Evolutionary conservation across 2,888 invertebrate species (phyloP), one percentile per base, ranked within the genome.

Genomic region (Mythimna lalbum): DNA sequence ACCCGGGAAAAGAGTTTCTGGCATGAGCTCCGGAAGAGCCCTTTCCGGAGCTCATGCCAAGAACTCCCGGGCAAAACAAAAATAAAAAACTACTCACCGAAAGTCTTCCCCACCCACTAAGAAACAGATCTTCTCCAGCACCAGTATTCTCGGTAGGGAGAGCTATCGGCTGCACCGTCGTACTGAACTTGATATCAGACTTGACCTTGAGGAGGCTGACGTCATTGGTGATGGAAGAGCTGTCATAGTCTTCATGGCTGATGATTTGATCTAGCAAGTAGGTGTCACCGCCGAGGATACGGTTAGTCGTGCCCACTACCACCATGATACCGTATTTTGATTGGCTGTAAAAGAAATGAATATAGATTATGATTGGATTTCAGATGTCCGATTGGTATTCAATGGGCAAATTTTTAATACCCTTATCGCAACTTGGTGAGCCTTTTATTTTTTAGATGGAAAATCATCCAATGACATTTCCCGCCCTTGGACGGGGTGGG

Each of bases 51-150:
- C 27, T 27, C 27, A 27, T 27, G 27, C 27, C 27, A 27, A 4
- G 4, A 27, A 27, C 27, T 27, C 27, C 3, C 27, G 4, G 27
- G 27, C 27, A 27, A 27, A 27, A 23, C 52, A 14, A 27, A 53
- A 23, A 23, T n/a, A 52, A 10, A 12, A 33, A 56, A 5, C 2
- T 33, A 82, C 93, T 93, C 80, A 96, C 95, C 21, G 94, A 93
- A 39, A 91, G 86, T 56, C 93, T 90, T 4, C 96, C 96, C 96
- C 96, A 96, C 12, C 96, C 96, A 21, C 92, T 94, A 2, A 96
- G 87, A 19, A 93, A 56, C 12, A 95, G 83, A 6, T 89, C 87
- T 4, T 89, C 91, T 27, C 92, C 93, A 1, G 78, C 90, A 0
- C 82, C 90, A 12, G 94, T 93, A 62, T 96, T 82, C 1, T 76